These are phyloP conservation scores for Diorhabda sublineata DNA, from an alignment of 1,140 invertebrate species.

Conservation along the genomic window DNA sequence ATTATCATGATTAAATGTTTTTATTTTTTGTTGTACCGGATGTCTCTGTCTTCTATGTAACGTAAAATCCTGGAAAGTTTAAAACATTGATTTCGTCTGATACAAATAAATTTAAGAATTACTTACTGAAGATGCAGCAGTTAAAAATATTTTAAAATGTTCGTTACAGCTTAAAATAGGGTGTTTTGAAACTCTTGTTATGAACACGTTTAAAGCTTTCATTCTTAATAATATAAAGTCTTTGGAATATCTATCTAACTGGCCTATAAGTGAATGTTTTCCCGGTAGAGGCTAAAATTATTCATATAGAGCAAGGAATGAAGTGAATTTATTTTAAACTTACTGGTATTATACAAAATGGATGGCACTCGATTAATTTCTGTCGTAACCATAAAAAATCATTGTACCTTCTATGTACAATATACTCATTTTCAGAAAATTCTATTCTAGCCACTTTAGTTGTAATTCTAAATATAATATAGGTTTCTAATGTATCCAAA, in stretches of 20 bases:
- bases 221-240: constrained; percentile 69
- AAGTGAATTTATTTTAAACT: constrained; percentile 28
- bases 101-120: constrained; percentile 1
- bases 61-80: constrained; percentile 58
- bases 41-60: constrained; percentile 59
- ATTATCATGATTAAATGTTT: constrained; percentile 40
- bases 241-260: constrained; percentile 70
- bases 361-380: constrained; percentile 62
- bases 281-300: constrained; percentile 64
- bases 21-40: constrained; percentile 55
- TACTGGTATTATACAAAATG: constrained; percentile 68
- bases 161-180: constrained; percentile 69
- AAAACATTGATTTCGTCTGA: background rate
- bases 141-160: constrained; percentile 65
- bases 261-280: constrained; percentile 66
- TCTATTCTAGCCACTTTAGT: constrained; percentile 66
- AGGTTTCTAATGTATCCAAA: constrained; percentile 69
- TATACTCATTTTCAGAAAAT: constrained; percentile 62
- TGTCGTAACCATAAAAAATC: constrained; percentile 72
- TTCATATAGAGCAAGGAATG: background rate
- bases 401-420: constrained; percentile 68
- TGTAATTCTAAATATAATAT: constrained; percentile 67
- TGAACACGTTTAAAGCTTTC: constrained; percentile 66
- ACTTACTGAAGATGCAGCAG: constrained; percentile 61
- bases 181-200: constrained; percentile 56